Percentiles rank a stretch among this genome's conserved stretches.
These are phyloP conservation scores for Echiichthys vipera DNA, from an alignment of 2,797 vertebrate species.

Conservation along the genomic window DNA sequence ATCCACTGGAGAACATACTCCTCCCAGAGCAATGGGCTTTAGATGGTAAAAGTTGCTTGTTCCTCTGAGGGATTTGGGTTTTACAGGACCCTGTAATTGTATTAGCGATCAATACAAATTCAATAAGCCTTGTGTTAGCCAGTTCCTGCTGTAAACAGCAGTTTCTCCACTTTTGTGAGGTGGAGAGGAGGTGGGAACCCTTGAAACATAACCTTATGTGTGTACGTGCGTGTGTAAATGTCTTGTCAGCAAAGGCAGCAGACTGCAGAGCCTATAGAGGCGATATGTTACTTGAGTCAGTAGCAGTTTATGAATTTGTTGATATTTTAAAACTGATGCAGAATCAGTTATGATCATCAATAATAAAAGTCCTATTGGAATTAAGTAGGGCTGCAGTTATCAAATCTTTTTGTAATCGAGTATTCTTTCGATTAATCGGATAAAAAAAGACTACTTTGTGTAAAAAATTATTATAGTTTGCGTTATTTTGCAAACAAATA, in stretches of 20 bases:
- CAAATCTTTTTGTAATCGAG: too few relatives aligned
- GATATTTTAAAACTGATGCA: background rate
- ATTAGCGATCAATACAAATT: constrained; percentile 81
- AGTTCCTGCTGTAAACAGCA: constrained; percentile 76
- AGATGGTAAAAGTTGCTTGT: constrained; percentile 69
- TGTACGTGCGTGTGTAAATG: constrained; percentile 24
- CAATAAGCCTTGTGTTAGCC: constrained; percentile 71
- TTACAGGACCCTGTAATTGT: constrained; percentile 73
- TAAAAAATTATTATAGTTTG: too few relatives aligned
- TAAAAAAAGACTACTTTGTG: too few relatives aligned
- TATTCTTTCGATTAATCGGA: too few relatives aligned
- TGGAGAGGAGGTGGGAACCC: constrained; percentile 39
- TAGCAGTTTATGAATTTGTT: background rate
- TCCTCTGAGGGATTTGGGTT: constrained; percentile 72
- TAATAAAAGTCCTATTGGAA: background rate
- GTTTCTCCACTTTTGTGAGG: constrained; percentile 61
- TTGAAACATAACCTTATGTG: constrained; percentile 27
- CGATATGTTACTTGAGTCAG: constrained; percentile 8
- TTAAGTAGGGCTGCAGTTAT: background rate
- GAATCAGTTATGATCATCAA: background rate
- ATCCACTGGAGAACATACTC: constrained; percentile 67
- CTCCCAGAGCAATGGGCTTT: constrained; percentile 54
- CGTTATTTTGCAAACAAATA: too few relatives aligned
- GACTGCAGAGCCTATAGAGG: constrained; percentile 5
- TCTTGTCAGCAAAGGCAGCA: constrained; percentile 50